Conservation (phyloP, 2,113 vertebrate species). For the Oryzias woworae region DNA sequence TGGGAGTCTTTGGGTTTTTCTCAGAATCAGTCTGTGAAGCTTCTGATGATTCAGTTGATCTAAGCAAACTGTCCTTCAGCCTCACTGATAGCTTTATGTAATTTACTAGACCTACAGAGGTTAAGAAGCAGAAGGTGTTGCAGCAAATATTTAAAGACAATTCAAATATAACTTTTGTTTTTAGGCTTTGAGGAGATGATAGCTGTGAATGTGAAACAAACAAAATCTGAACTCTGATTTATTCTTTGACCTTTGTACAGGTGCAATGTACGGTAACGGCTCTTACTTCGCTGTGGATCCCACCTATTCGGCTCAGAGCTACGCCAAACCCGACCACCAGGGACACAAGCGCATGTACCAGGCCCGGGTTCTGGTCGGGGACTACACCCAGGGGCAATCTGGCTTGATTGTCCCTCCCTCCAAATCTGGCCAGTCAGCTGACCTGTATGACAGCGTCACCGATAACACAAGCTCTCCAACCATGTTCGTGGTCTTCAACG, state of each 20-base stretch:
- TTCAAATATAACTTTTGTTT: no score
- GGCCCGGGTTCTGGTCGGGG: slow-evolving; percentile 82
- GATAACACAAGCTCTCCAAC: slow-evolving; percentile 19
- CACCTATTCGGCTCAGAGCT: slow-evolving; percentile 64
- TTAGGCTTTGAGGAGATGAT: no score
- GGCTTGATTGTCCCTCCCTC: slow-evolving; percentile 66
- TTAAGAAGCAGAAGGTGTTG: no score
- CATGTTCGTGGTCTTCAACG: slow-evolving; percentile 82
- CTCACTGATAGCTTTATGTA: no score
- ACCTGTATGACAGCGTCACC: slow-evolving; percentile 80
- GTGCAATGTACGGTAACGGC: slow-evolving; percentile 71
- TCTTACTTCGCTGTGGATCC: slow-evolving; percentile 81
- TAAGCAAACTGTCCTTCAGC: no score
- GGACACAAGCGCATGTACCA: slow-evolving; percentile 79
- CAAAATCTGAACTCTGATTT: no score
- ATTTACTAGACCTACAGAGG: no score
- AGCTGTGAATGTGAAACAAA: no score
- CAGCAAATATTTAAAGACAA: no score
- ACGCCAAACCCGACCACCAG: slow-evolving; percentile 47
- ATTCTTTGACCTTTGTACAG: not conserved
- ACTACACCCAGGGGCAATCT: slow-evolving; percentile 44
- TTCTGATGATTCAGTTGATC: no score
- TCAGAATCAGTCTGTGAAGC: no score
- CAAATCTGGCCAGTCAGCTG: slow-evolving; percentile 48
- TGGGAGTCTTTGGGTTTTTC: no score